Evolutionary conservation across 2,797 vertebrate genomes (phyloP), one percentile per base, ranked within the genome.

Genomic region (Micropoecilia bifurca): DNA sequence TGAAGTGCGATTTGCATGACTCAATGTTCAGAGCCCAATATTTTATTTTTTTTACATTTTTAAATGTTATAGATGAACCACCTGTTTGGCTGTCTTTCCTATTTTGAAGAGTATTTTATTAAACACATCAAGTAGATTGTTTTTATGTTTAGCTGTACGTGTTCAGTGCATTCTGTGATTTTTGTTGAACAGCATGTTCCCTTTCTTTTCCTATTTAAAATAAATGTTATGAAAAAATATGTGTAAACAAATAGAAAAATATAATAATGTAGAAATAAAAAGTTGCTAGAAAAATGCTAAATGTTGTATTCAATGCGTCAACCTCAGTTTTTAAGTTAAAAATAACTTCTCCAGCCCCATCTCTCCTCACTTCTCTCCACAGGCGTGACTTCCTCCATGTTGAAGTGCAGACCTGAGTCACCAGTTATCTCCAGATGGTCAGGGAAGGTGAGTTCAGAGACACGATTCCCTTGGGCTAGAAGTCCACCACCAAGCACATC

Each of bases 401-500:
- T 50, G 20, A 83, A 77, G 82, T 18, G n/a, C 74, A 77, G 55
- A 33, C 72, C 55, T 33, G 53, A 85, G 80, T 78, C 57, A 45
- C 57, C 82, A 28, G 77, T 86, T 86, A 85, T 85, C 87, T 92
- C 89, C 93, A 93, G 90, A 92, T 92, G 93, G 90, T 85, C 74
- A 3, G 66, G 57, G 57, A 87, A 90, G 81, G 89, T 84, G 83
- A 89, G 84, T 87, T 89, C 76, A 80, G 80, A 88, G 82, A 86
- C 47, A 5, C 79, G 43, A 82, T 75, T 88, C 90, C 91, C 89
- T 6, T 46, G 85, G 88, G 91, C 88, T 76, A 84, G 68, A 85
- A 77, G 80, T 89, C 79, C 79, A 81, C 75, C 74, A 69, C 87
- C 63, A 13, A 81, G 87, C 83, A 75, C 84, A 88, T 84, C 78